Evolutionary conservation across 1,140 invertebrate species (phyloP).

Genomic region (Xylocopa sonorina): DNA sequence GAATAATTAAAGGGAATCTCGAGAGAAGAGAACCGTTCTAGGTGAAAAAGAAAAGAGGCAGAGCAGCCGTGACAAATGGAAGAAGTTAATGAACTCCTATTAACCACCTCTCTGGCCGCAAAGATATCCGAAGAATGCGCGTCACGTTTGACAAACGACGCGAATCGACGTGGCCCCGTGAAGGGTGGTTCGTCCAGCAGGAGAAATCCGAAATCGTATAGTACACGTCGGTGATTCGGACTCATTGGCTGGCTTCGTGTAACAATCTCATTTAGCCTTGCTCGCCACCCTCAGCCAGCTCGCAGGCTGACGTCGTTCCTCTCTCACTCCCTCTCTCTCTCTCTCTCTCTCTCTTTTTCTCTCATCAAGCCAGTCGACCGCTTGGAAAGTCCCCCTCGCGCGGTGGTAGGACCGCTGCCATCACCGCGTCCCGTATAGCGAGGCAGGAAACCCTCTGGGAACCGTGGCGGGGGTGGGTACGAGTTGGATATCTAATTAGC

Average conservation of each 20-base stretch:
- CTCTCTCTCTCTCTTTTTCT: too few species aligned
- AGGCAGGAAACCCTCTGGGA: constrained; percentile 75
- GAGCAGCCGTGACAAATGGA: neutral
- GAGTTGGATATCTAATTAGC: constrained; percentile 83
- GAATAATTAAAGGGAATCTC: neutral
- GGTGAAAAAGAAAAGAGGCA: neutral
- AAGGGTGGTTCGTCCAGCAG: neutral
- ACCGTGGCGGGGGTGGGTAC: constrained; percentile 66
- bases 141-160: constrained; percentile 13
- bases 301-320: constrained; percentile 28
- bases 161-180: neutral
- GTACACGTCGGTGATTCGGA: constrained; percentile 42
- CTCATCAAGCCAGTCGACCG: constrained; percentile 46
- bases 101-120: neutral
- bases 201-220: constrained; percentile 45
- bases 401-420: constrained; percentile 46
- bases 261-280: constrained; percentile 79
- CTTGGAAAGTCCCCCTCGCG: constrained; percentile 59
- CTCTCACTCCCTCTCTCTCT: constrained; percentile 60
- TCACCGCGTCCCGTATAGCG: constrained; percentile 64
- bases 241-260: constrained; percentile 77
- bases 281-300: constrained; percentile 51
- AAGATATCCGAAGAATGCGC: neutral
- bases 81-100: neutral
- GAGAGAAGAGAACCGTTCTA: neutral